Conservation (phyloP, 2,797 vertebrate species). For the Notolepis coatsorum region DNA sequence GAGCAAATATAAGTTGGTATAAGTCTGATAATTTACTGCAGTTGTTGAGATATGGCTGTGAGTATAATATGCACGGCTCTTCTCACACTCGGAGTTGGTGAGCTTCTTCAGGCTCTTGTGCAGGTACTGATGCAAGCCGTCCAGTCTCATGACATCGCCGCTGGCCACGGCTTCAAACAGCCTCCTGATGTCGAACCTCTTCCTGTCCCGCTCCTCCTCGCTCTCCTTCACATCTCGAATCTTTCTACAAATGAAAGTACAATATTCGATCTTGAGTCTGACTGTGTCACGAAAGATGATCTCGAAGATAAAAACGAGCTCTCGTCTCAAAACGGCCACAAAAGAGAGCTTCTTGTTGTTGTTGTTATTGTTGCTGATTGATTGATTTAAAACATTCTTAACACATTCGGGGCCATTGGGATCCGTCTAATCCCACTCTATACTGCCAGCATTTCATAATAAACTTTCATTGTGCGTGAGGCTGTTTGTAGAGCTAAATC, state of each 20-base stretch:
- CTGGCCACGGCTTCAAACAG: slow-evolving; percentile 77
- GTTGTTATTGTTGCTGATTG: not conserved
- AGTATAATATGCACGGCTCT: not conserved
- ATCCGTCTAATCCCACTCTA: too few relatives aligned
- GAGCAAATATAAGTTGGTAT: too few relatives aligned
- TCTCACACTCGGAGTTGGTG: slow-evolving; percentile 77
- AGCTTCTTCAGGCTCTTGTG: slow-evolving; percentile 65
- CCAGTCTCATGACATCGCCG: slow-evolving; percentile 63
- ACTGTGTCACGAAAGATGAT: not conserved
- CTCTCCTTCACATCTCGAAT: slow-evolving; percentile 32
- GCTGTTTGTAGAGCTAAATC: too few relatives aligned
- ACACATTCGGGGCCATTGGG: too few relatives aligned
- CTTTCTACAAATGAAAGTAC: slow-evolving; percentile 41
- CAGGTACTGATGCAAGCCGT: slow-evolving; percentile 74
- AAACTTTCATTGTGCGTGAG: too few relatives aligned
- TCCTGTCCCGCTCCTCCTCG: slow-evolving; percentile 2
- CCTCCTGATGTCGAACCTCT: slow-evolving; percentile 53
- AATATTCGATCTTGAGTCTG: slow-evolving; percentile 8
- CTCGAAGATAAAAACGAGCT: too few relatives aligned
- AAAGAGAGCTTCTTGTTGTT: too few relatives aligned
- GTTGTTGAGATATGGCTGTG: slow-evolving; percentile 2
- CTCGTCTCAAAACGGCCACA: not conserved
- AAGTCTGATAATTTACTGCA: not conserved
- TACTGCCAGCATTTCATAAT: too few relatives aligned
- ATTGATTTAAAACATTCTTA: not conserved